phyloP scores from a whole-genome alignment of 2,888 invertebrate genomes.

The Caenorhabditis macrosperma region DNA sequence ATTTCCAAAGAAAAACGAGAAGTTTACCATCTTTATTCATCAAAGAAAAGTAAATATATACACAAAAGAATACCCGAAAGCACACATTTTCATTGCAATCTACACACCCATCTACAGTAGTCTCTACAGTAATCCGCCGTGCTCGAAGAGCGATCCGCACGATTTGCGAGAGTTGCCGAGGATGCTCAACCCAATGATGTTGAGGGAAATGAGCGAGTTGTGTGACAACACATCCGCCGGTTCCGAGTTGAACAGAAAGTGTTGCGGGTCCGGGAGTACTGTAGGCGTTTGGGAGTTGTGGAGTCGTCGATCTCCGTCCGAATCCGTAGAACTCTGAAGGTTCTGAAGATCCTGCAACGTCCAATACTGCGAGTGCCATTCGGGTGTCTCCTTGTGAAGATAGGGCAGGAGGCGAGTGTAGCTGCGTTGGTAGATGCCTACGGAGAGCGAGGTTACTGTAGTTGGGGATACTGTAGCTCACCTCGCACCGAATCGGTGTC shows the following conservation, averaged over 20 bases:
- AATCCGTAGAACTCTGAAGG: not conserved
- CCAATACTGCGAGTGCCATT: slow-evolving; percentile 77
- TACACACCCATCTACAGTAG: too few species aligned
- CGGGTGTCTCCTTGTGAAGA: slow-evolving; percentile 76
- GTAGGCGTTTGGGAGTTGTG: not conserved
- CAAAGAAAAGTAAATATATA: slow-evolving; percentile 16
- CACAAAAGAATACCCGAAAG: slow-evolving; percentile 13
- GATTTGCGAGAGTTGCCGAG: slow-evolving; percentile 50
- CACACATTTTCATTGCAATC: slow-evolving; percentile 11
- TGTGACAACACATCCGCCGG: slow-evolving; percentile 27
- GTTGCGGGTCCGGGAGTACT: slow-evolving; percentile 37
- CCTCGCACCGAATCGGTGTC: slow-evolving; percentile 75
- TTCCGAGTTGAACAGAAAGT: slow-evolving; percentile 53
- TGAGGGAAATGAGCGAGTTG: slow-evolving; percentile 61
- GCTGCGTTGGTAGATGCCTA: slow-evolving; percentile 77
- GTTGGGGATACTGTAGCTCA: too few species aligned
- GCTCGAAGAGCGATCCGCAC: slow-evolving; percentile 29
- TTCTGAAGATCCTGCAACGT: slow-evolving; percentile 65
- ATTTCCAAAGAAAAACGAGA: slow-evolving; percentile 24
- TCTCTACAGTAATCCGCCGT: not conserved
- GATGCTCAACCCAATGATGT: slow-evolving; percentile 61
- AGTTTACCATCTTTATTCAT: slow-evolving; percentile 22
- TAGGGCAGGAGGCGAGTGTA: slow-evolving; percentile 75
- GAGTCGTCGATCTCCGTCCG: not conserved
- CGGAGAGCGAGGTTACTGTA: too few species aligned